These are phyloP conservation scores for Melospiza georgiana DNA, from an alignment of 2,113 vertebrate species.

Conservation along the genomic window DNA sequence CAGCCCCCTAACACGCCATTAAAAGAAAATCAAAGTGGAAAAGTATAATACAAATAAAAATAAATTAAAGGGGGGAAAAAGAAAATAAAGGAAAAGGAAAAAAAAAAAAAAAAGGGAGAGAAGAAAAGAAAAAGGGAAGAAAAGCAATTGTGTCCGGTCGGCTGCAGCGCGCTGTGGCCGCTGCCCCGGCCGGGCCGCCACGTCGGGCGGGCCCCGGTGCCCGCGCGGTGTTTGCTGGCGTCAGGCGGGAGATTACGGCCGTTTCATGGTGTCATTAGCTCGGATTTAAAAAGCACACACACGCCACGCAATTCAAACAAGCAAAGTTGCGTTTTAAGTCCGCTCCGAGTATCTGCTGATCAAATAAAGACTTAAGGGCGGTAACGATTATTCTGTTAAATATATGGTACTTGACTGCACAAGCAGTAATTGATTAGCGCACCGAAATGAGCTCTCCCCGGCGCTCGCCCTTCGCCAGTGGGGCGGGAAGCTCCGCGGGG, in stretches of 20 bases:
- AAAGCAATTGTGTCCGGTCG: too few species aligned
- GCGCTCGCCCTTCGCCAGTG: conserved; percentile 4
- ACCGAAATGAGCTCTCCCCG: conserved; percentile 66
- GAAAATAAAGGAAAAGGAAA: fast-evolving
- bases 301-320: conserved; percentile 19
- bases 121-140: background rate
- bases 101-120: too few species aligned
- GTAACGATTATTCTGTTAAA: conserved; percentile 78
- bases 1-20: background rate
- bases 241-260: background rate
- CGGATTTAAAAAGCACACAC: conserved; percentile 51
- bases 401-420: conserved; percentile 72
- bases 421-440: conserved; percentile 74
- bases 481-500: background rate
- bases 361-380: conserved; percentile 75
- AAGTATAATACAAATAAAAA: background rate
- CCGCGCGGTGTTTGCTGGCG: background rate
- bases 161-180: fast-evolving
- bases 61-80: too few species aligned
- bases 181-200: background rate
- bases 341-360: conserved; percentile 70
- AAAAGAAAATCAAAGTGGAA: background rate
- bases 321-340: conserved; percentile 68
- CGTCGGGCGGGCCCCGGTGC: background rate
- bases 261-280: background rate